Evolutionary conservation across 2,113 vertebrate genomes (phyloP), one percentile per base, ranked within the genome.

Genomic region (Pelobates fuscus): DNA sequence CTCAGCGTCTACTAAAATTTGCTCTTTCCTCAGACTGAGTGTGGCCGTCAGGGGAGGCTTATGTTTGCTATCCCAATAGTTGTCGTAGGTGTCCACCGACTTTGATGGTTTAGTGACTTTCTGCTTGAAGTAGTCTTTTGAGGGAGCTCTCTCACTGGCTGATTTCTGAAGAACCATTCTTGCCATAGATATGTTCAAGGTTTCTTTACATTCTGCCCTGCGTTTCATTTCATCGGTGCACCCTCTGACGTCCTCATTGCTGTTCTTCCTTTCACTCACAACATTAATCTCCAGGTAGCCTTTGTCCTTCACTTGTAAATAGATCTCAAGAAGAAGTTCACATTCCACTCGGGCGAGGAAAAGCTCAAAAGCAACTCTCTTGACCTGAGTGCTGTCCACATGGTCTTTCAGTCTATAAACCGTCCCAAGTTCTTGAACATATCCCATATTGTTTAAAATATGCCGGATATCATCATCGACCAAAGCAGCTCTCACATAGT

Each of bases 321-420:
- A 93, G 55, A 95, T 95, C 81, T 98, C 96, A 37, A 92, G 89
- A 26, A 99, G 88, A 74, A 98, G 93, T 81, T 96, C 94, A 32
- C 97, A 99, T 62, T 99, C 97, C 0, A 96, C 94, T 84, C 94
- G 94, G 82, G 96, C 94, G 83, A 98, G 82, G 64, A 96, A 98
- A 68, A 99, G 94, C 81, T 99, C 97, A 24, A 99, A 99, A 1
- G 95, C 92, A 73, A 93, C 84, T 88, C 90, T 91, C 77, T 92
- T 92, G 68, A 93, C 90, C 41, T 89, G 91, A 0, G 90, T 80
- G 65, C 78, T 70, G 74, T 92, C 91, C 0, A 89, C 90, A 44
- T 96, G 87, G 83, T 96, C 95, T 18, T 86, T 92, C 66, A 98
- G 94, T 83, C 88, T 94, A 72, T 88, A 91, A 0, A 82, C 43